Percentiles rank a stretch among this genome's conserved stretches.
phyloP scores from a whole-genome alignment of 2,113 vertebrate genomes.

The Nestor notabilis region DNA sequence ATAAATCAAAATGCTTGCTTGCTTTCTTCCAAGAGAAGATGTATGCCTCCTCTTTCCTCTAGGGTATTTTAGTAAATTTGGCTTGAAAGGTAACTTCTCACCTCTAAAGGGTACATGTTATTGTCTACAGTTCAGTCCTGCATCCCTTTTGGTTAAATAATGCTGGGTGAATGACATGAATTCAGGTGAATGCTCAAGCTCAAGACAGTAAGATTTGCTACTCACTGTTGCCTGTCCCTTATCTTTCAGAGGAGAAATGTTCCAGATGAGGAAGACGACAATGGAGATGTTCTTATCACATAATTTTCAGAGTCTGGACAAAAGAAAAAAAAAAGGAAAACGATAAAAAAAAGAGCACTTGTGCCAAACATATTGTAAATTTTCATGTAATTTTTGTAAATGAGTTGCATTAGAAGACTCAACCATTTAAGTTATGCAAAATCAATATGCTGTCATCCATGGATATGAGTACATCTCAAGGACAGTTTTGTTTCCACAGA shows the following conservation, averaged over 20 bases:
- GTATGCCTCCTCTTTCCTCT: background rate
- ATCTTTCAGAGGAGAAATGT: background rate
- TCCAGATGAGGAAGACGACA: background rate
- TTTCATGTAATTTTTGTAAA: constrained; percentile 17
- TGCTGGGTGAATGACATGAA: background rate
- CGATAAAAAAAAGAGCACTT: background rate
- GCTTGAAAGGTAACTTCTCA: background rate
- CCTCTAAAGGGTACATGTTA: background rate
- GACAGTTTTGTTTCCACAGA: background rate
- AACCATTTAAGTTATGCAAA: background rate
- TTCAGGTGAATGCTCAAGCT: background rate
- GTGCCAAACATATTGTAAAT: background rate
- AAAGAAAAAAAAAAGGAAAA: background rate
- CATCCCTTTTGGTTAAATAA: background rate
- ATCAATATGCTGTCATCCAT: constrained; percentile 28
- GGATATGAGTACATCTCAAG: constrained; percentile 23
- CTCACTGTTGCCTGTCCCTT: background rate
- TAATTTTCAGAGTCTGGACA: background rate
- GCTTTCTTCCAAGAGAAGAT: background rate
- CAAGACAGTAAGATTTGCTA: background rate
- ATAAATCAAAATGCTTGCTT: background rate
- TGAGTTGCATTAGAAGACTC: constrained; percentile 1
- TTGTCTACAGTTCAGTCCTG: background rate
- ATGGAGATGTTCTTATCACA: background rate
- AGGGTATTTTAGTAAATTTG: background rate